Percentiles rank a stretch among this genome's conserved stretches.
phyloP scores from a whole-genome alignment of 2,797 vertebrate species.

The Champsocephalus esox region DNA sequence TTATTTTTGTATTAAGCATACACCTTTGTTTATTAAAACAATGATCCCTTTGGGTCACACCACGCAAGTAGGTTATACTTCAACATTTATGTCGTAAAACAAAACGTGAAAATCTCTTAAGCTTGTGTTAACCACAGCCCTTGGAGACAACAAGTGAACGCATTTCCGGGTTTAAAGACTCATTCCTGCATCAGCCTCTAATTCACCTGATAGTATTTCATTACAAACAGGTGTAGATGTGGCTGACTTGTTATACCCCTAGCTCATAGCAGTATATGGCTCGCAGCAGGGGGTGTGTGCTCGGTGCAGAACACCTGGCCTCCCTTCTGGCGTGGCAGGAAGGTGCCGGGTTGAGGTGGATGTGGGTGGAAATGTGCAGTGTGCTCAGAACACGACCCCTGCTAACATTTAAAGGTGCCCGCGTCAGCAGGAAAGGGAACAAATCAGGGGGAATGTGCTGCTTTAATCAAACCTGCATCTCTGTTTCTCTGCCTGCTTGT shows the following conservation, averaged over 20 bases:
- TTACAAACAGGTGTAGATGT: background rate
- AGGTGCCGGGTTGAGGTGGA: slow-evolving; percentile 69
- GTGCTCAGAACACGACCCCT: slow-evolving; percentile 71
- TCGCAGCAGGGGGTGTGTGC: slow-evolving; percentile 6
- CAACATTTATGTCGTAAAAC: too few relatives aligned
- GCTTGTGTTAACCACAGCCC: too few relatives aligned
- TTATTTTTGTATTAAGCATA: too few relatives aligned
- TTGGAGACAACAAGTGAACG: too few relatives aligned
- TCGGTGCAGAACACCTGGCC: slow-evolving; percentile 66
- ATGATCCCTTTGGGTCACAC: too few relatives aligned
- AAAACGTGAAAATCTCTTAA: too few relatives aligned
- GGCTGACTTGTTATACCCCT: background rate
- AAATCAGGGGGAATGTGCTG: slow-evolving; percentile 72
- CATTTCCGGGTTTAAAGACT: too few relatives aligned
- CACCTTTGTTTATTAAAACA: too few relatives aligned
- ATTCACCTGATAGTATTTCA: background rate
- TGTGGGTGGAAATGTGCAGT: slow-evolving; percentile 70
- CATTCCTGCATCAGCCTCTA: background rate
- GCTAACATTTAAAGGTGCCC: slow-evolving; percentile 71
- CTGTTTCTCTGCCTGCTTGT: slow-evolving; percentile 47
- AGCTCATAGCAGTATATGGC: slow-evolving; percentile 12
- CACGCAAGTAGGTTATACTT: too few relatives aligned
- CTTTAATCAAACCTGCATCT: slow-evolving; percentile 78
- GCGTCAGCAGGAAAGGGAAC: slow-evolving; percentile 71
- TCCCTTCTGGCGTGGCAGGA: slow-evolving; percentile 71